Percentiles rank a stretch among this genome's conserved stretches.
phyloP scores from a whole-genome alignment of 2,888 invertebrate species.

The Abrostola triplasia region DNA sequence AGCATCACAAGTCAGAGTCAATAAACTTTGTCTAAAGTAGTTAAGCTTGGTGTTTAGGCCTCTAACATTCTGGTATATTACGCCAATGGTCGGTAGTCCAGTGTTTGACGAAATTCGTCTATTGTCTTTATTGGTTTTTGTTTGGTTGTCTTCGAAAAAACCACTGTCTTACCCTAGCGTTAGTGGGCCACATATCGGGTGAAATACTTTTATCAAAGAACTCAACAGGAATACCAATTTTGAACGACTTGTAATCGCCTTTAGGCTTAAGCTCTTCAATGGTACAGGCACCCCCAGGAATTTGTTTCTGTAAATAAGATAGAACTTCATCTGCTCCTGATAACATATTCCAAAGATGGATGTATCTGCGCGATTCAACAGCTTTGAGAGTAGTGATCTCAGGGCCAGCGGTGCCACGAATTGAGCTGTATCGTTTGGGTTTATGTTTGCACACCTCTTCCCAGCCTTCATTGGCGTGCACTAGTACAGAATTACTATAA shows the following conservation, averaged over 20 bases:
- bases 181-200: constrained; percentile 35
- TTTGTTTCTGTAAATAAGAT: constrained; percentile 31
- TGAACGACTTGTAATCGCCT: constrained; percentile 46
- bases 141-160: constrained; percentile 5
- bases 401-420: too few relatives aligned
- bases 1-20: not conserved
- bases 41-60: constrained; percentile 2
- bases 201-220: too few relatives aligned
- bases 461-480: too few relatives aligned
- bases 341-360: constrained; percentile 51
- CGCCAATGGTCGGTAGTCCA: too few relatives aligned
- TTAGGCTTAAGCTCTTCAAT: constrained; percentile 41
- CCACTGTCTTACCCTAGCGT: constrained; percentile 1
- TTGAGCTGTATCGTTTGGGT: too few relatives aligned
- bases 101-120: too few relatives aligned
- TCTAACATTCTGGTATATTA: constrained; percentile 2
- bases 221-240: constrained; percentile 32
- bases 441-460: too few relatives aligned
- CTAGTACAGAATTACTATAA: too few relatives aligned
- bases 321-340: constrained; percentile 34
- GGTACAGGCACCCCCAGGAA: constrained; percentile 25
- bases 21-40: not conserved
- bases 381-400: constrained; percentile 25
- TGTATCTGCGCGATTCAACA: constrained; percentile 34
- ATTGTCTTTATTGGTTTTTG: not conserved